Evolutionary conservation across 23 tunicate genomes (phyloP).

Genomic region (Botrylloides violaceus): DNA sequence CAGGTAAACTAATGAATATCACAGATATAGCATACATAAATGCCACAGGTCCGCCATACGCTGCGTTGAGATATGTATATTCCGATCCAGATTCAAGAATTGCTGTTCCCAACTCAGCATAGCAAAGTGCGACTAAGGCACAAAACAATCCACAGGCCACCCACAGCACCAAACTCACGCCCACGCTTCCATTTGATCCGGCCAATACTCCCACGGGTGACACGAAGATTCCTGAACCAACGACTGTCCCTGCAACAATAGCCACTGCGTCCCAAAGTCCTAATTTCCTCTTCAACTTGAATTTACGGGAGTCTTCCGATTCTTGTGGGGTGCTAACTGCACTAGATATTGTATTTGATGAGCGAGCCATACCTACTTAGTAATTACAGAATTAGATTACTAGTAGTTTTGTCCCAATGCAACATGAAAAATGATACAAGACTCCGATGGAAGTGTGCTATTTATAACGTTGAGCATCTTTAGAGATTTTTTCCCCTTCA

Average conservation of each 20-base stretch:
- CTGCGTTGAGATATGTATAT: conserved; percentile 31
- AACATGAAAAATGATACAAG: no score
- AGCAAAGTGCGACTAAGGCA: conserved; percentile 35
- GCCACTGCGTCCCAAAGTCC: conserved; percentile 12
- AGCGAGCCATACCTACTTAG: no score
- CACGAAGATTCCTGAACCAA: conserved; percentile 47
- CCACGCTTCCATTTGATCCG: conserved; percentile 55
- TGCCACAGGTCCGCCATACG: conserved; percentile 41
- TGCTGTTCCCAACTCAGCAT: conserved; percentile 46
- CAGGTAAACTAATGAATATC: background rate
- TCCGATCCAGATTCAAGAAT: conserved; percentile 38
- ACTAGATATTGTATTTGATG: no score
- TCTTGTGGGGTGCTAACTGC: no score
- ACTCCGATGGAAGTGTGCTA: no score
- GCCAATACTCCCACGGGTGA: conserved; percentile 55
- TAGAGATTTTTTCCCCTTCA: no score
- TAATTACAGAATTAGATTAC: no score
- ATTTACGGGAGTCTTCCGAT: background rate
- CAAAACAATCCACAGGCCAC: conserved; percentile 31
- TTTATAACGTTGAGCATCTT: no score
- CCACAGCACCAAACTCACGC: conserved; percentile 54
- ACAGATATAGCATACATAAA: conserved; percentile 17
- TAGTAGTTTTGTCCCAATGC: no score
- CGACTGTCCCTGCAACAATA: conserved; percentile 22
- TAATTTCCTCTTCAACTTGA: background rate